Evolutionary conservation across 1,140 invertebrate species (phyloP).

Genomic region (Nasonia giraulti): DNA sequence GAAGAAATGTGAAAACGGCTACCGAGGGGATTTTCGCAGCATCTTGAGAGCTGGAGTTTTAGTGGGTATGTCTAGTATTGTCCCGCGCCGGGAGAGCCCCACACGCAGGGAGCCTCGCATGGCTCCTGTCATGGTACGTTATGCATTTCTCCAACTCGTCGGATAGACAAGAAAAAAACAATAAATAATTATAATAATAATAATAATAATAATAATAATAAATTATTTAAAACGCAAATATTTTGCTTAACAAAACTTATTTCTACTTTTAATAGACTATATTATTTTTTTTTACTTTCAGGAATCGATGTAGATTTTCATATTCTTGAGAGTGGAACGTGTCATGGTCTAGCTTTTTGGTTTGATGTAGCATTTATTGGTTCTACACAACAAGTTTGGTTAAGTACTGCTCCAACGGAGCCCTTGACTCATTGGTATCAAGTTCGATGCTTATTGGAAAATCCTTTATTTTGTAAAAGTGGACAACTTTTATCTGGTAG

Average conservation of each 20-base stretch:
- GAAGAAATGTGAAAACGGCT: too few species aligned
- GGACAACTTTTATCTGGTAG: conserved; percentile 93
- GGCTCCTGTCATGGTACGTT: too few species aligned
- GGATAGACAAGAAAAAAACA: too few species aligned
- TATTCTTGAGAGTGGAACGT: conserved; percentile 93
- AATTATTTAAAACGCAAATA: too few species aligned
- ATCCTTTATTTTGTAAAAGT: conserved; percentile 95
- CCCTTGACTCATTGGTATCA: conserved; percentile 99
- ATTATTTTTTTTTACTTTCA: conserved; percentile 56
- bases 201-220: neutral
- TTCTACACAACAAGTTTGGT: conserved; percentile 92
- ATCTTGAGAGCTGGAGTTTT: too few species aligned
- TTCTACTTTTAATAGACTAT: too few species aligned
- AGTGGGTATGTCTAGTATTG: too few species aligned
- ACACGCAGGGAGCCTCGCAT: too few species aligned
- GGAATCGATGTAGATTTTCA: conserved; percentile 97
- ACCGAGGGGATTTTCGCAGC: too few species aligned
- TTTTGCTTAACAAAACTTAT: too few species aligned
- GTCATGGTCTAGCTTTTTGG: conserved; percentile 99
- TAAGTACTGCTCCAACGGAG: conserved; percentile 98
- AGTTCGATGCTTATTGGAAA: conserved; percentile 95
- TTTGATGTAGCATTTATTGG: conserved; percentile 99
- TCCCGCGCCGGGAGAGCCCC: too few species aligned
- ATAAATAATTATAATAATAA: neutral
- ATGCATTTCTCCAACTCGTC: too few species aligned